These are phyloP conservation scores for Anastrepha ludens DNA, from an alignment of 1,140 invertebrate species.

Conservation along the genomic window DNA sequence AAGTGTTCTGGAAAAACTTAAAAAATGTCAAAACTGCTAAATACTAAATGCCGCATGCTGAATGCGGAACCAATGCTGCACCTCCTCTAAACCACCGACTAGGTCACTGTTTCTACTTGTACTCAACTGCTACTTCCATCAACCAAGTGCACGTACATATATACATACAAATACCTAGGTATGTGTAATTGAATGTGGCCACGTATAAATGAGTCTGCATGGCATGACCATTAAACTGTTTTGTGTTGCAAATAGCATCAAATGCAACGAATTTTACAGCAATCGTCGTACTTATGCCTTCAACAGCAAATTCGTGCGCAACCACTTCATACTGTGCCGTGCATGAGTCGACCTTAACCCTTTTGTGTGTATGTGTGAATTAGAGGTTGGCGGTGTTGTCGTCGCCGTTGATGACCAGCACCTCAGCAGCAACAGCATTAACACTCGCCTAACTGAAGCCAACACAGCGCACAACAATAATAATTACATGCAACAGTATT, in stretches of 20 bases:
- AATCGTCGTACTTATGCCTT: constrained; percentile 20
- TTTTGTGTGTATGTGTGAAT: background rate
- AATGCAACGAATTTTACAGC: constrained; percentile 29
- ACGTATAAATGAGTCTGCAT: background rate
- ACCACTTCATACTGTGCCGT: constrained; percentile 35
- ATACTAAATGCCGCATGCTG: background rate
- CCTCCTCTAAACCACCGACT: background rate
- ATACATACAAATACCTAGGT: background rate
- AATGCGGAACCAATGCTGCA: background rate
- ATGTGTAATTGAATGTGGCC: background rate
- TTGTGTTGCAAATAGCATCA: constrained; percentile 32
- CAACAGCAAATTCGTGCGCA: constrained; percentile 40
- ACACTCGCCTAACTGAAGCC: background rate
- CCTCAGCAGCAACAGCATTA: constrained; percentile 11
- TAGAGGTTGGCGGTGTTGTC: background rate
- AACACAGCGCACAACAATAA: background rate
- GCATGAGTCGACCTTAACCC: constrained; percentile 37
- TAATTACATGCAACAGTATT: constrained; percentile 35
- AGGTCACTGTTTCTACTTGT: background rate
- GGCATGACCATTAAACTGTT: constrained; percentile 30
- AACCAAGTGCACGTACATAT: background rate
- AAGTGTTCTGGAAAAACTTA: background rate
- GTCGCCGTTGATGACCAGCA: constrained; percentile 18
- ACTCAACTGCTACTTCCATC: background rate
- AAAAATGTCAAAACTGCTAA: background rate